Base-by-base conservation (phyloP, 2,113 vertebrate species). In the Grammomys dolichurus region DNA sequence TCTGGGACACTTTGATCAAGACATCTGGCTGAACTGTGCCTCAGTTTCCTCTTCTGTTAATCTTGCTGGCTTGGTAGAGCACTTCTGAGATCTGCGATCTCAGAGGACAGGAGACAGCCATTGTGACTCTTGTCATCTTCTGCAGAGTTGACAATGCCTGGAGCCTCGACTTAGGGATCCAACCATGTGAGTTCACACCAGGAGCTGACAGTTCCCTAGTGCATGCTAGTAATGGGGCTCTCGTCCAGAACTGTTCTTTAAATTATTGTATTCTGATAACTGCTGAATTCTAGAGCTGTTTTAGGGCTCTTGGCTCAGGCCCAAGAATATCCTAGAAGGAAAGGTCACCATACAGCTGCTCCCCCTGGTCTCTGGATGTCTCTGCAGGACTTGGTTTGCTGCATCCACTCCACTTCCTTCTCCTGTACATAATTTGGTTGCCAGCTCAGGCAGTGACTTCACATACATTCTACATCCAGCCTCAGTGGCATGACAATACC, bases 361-460 rank as follows among this genome's bases (percentile, higher is more conserved):
- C 22, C 10, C 40, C 3, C 33, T 60, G 12, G 11, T 1, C 93
- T 69, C 43, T 26, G 51, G 70, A 5, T n/a, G 19, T 24, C 16
- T 14, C 20, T 5, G 36, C 33, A 31, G 33, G 31, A 36, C 7
- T 69, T 87, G 86, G 51, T 31, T 19, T 19, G 33, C 31, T 3
- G 5, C 13, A 51, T 12, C 58, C 20, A 0, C 43, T 65, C 40
- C 24, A 51, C 19, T 26, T 54, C 67, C 46, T 48, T 10, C 31
- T 33, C 17, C 14, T 0, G 0, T 26, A 3, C 14, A 3, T 2
- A 10, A 69, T 28, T 60, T 63, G 33, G n/a, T 48, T 43, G 0
- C 0, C 40, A n/a, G 51, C 5, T 24, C 65, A 36, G 72, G 40
- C 63, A 31, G 92, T 60, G 67, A 31, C 69, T 43, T 67, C 14